Percentiles rank a stretch among this genome's conserved stretches.
These are phyloP conservation scores for Syrista parreyssii DNA, from an alignment of 2,888 invertebrate genomes.

Conservation along the genomic window DNA sequence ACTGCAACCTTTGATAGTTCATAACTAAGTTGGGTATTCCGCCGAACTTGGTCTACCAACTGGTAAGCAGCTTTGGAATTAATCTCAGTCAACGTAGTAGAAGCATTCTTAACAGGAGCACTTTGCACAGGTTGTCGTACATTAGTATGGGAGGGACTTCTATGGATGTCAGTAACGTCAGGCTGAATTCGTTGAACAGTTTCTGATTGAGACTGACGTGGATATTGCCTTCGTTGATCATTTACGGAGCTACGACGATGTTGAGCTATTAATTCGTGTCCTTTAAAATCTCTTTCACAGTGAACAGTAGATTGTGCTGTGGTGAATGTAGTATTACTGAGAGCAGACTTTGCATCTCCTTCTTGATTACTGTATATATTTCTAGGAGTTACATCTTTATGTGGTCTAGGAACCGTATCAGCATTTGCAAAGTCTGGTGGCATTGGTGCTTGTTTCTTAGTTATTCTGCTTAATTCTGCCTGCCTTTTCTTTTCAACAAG, in stretches of 20 bases:
- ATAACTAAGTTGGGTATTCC: slow-evolving; percentile 87
- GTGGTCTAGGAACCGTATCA: slow-evolving; percentile 31
- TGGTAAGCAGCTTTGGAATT: slow-evolving; percentile 75
- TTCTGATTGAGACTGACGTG: slow-evolving; percentile 52
- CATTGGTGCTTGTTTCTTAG: slow-evolving; percentile 61
- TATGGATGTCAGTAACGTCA: slow-evolving; percentile 33
- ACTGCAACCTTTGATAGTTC: slow-evolving; percentile 88
- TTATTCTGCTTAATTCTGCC: slow-evolving; percentile 65
- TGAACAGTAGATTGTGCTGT: slow-evolving; percentile 38
- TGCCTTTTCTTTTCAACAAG: slow-evolving; percentile 76
- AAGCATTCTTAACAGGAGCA: slow-evolving; percentile 53
- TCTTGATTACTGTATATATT: slow-evolving; percentile 36
- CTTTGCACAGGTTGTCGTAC: slow-evolving; percentile 40
- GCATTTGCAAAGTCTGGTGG: slow-evolving; percentile 59
- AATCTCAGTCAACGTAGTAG: slow-evolving; percentile 51
- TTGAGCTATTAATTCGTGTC: slow-evolving; percentile 12
- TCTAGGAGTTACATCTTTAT: slow-evolving; percentile 41
- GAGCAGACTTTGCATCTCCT: slow-evolving; percentile 33
- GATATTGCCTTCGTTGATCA: slow-evolving; percentile 42
- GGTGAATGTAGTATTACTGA: slow-evolving; percentile 43
- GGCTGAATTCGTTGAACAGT: slow-evolving; percentile 22
- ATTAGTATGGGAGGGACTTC: slow-evolving; percentile 48
- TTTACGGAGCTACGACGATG: slow-evolving; percentile 27
- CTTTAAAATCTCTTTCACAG: slow-evolving; percentile 26
- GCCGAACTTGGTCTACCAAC: slow-evolving; percentile 82